A percentile compares a stretch with the other conserved stretches of the same genome.
phyloP scores from a whole-genome alignment of 92 coral and sea anemone species.

The Umimayanthus kanabou region DNA sequence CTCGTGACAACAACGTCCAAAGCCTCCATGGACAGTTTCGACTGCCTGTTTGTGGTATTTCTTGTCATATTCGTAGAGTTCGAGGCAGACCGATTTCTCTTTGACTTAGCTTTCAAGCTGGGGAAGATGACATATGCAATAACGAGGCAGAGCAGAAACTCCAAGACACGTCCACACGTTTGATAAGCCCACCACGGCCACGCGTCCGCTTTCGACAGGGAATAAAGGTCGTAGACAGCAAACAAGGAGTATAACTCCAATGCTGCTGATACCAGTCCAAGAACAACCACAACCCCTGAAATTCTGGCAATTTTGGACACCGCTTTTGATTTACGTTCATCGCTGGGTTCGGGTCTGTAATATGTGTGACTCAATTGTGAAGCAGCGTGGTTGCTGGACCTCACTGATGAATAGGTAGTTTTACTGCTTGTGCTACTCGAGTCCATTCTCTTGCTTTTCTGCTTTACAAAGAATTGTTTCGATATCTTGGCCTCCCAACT shows the following conservation, averaged over 20 bases:
- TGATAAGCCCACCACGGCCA: slow-evolving; percentile 87
- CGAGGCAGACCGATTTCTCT: not conserved
- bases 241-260: slow-evolving; percentile 69
- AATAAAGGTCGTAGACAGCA: slow-evolving; percentile 64
- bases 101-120: slow-evolving; percentile 26
- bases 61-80: slow-evolving; percentile 39
- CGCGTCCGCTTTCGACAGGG: slow-evolving; percentile 49
- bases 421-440: not conserved
- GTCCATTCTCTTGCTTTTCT: slow-evolving; percentile 31
- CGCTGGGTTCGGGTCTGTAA: not conserved
- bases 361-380: slow-evolving; percentile 1
- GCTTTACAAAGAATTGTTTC: slow-evolving; percentile 50
- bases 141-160: slow-evolving; percentile 55
- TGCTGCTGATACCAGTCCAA: slow-evolving; percentile 54
- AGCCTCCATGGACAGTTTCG: not conserved
- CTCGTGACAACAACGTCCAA: not conserved
- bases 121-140: slow-evolving; percentile 81
- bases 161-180: slow-evolving; percentile 55
- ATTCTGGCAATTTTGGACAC: slow-evolving; percentile 65
- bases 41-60: slow-evolving; percentile 16
- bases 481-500: slow-evolving; percentile 55
- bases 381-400: not conserved
- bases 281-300: slow-evolving; percentile 65
- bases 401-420: not conserved
- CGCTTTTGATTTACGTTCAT: slow-evolving; percentile 49